Evolutionary conservation across 2,888 invertebrate genomes (phyloP).

Genomic region (Thecocarcelia acutangulata): DNA sequence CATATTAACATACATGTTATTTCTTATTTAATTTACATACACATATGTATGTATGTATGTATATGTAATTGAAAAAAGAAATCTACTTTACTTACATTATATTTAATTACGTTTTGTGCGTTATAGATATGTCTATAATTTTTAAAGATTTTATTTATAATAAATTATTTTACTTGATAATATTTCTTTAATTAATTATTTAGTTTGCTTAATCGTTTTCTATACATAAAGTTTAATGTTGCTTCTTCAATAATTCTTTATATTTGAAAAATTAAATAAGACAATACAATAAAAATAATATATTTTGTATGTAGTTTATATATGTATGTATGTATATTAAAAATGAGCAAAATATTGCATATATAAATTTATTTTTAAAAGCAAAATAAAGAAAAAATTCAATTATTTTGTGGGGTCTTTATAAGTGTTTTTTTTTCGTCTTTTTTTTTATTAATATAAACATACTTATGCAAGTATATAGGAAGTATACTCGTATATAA

Average conservation of each 20-base stretch:
- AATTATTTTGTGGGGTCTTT: slow-evolving; percentile 34
- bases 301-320: slow-evolving; percentile 34
- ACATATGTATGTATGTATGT: no score
- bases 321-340: slow-evolving; percentile 27
- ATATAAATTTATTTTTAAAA: slow-evolving; percentile 43
- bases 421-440: not conserved
- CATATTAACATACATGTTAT: slow-evolving; percentile 5
- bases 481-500: no score
- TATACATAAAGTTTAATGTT: slow-evolving; percentile 37
- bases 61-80: no score
- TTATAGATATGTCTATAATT: slow-evolving; percentile 42
- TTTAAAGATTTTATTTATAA: slow-evolving; percentile 55
- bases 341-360: slow-evolving; percentile 54
- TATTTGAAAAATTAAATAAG: slow-evolving; percentile 24
- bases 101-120: slow-evolving; percentile 18
- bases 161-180: slow-evolving; percentile 63
- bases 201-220: slow-evolving; percentile 41
- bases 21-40: slow-evolving; percentile 17
- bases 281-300: slow-evolving; percentile 21
- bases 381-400: slow-evolving; percentile 42
- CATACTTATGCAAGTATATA: slow-evolving; percentile 1
- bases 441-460: slow-evolving; percentile 2
- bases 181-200: slow-evolving; percentile 39
- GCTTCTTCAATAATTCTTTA: slow-evolving; percentile 29
- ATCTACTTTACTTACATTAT: no score